Conservation (phyloP, 2,797 vertebrate genomes). For the Eulemur albifrons region DNA sequence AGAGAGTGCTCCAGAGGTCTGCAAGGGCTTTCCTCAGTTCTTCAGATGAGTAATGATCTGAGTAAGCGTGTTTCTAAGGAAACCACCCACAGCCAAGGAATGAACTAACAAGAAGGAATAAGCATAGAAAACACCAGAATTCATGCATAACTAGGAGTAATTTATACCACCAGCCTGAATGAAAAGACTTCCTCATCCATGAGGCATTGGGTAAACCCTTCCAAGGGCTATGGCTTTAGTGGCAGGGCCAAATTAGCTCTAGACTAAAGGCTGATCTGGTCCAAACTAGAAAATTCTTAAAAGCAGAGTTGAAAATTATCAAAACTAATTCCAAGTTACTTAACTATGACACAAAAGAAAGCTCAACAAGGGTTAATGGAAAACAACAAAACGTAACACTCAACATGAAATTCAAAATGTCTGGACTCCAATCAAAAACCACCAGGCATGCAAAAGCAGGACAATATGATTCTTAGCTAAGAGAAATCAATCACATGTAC, state of each 20-base stretch:
- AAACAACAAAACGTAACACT: background rate
- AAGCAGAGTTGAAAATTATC: conserved; percentile 18
- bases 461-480: background rate
- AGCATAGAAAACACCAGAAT: background rate
- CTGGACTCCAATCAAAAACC: background rate
- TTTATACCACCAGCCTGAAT: background rate
- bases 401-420: conserved; percentile 36
- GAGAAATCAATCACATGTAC: background rate
- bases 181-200: background rate
- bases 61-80: background rate
- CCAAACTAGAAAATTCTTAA: background rate
- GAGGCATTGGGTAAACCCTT: background rate
- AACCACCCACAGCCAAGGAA: background rate
- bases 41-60: background rate
- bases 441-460: background rate
- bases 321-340: background rate
- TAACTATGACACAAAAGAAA: background rate
- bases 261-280: background rate
- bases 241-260: background rate
- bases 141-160: background rate
- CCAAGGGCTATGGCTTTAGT: background rate
- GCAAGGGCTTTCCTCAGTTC: background rate
- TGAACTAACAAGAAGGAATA: background rate
- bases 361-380: background rate
- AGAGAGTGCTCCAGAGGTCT: background rate